A percentile compares a stretch with the other conserved stretches of the same genome.
Conservation (phyloP, 2,888 invertebrate genomes). For the Deilephila elpenor region DNA sequence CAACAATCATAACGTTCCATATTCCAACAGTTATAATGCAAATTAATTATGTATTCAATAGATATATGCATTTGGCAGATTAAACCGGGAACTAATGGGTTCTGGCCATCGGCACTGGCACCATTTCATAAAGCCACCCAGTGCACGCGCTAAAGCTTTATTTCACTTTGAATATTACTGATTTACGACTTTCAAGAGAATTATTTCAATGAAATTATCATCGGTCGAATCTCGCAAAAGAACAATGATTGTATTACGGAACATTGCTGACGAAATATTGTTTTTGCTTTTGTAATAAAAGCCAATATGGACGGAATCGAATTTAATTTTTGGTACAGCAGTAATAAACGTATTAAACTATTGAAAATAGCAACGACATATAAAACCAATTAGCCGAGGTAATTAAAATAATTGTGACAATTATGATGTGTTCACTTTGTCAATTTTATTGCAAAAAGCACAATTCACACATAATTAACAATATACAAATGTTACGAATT, state of each 20-base stretch:
- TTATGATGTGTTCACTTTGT: not conserved
- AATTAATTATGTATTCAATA: constrained; percentile 43
- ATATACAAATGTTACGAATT: not conserved
- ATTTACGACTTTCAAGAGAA: constrained; percentile 41
- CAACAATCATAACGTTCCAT: not conserved
- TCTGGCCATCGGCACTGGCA: constrained; percentile 36
- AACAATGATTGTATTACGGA: constrained; percentile 7
- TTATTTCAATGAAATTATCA: constrained; percentile 42
- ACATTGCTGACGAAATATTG: constrained; percentile 16
- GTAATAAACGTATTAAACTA: not conserved
- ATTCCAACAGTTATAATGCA: constrained; percentile 35
- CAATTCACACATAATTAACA: constrained; percentile 2
- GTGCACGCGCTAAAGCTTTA: constrained; percentile 1
- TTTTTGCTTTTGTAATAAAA: constrained; percentile 10
- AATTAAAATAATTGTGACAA: not conserved
- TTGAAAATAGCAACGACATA: not conserved
- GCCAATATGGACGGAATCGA: not conserved
- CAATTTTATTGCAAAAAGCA: not conserved
- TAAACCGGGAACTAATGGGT: constrained; percentile 39
- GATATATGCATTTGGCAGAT: constrained; percentile 41
- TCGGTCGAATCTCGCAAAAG: constrained; percentile 26
- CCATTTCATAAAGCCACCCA: constrained; percentile 8
- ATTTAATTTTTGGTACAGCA: not conserved
- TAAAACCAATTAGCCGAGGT: not conserved
- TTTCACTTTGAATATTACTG: constrained; percentile 26